Evolutionary conservation across 2,888 invertebrate species (phyloP), one percentile per base, ranked within the genome.

Genomic region (Stramonita haemastoma): DNA sequence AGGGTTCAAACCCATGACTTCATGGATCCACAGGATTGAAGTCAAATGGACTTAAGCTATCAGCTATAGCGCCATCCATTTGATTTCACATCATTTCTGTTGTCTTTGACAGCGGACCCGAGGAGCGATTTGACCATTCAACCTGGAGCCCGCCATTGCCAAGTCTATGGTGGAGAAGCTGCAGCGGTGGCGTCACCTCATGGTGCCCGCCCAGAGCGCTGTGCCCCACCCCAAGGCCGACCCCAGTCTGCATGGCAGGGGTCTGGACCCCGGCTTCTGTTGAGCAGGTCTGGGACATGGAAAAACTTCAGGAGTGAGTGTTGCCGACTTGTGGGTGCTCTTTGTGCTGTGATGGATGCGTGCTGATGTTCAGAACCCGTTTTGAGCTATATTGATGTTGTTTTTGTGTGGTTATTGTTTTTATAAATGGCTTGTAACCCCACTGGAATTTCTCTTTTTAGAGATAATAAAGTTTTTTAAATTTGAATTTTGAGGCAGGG

Each of bases 261-360:
- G 89, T 88, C 34, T 91, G 91, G 91, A 91, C 87, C 46, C 91
- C 4, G 91, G 91, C 19, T 91, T 90, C 89, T 91, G 91, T 29
- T 91, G 46, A 89, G 4, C 6, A 26, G 29, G 77, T 46, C 19
- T 26, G 36, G 34, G 34, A 17, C 2, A 26, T 70, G 11, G 26
- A 70, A 13, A 32, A 32, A 26, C 70, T 70, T 26, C 4, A 26
- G 19, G 5, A 70, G 79, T 32, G 17, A 19, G 22, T 17, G 32
- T 19, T 19, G 66, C 66, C n/a, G n/a, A 60, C 66, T 19, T 60
- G 19, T 19, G n/a, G n/a, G n/a, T n/a, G n/a, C n/a, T n/a, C n/a
- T n/a, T n/a, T n/a, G n/a, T n/a, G n/a, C n/a, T n/a, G n/a, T n/a
- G n/a, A n/a, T n/a, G n/a, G n/a, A n/a, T n/a, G n/a, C n/a, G n/a